Conservation (phyloP, 2,113 vertebrate species). For the Glareola pratincola region DNA sequence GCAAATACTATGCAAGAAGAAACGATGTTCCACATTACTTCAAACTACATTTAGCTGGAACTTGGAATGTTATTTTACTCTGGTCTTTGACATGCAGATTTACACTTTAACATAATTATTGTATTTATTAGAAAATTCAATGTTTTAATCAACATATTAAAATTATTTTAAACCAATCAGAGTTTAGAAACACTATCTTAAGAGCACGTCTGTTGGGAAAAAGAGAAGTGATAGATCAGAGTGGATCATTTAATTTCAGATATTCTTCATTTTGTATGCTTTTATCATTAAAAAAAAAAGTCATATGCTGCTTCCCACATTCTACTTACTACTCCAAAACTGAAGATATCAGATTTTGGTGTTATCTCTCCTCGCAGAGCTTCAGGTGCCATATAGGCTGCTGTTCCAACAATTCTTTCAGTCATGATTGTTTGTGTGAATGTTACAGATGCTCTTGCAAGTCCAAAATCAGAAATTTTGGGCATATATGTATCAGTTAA, state of each 20-base stretch:
- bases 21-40: background rate
- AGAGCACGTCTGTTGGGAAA: background rate
- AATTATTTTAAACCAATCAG: background rate
- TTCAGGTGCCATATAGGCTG: conserved; percentile 96
- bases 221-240: background rate
- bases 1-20: background rate
- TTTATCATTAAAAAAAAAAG: background rate
- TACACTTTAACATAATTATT: background rate
- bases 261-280: background rate
- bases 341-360: conserved; percentile 92
- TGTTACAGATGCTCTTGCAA: conserved; percentile 87
- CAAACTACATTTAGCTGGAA: background rate
- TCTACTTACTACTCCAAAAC: conserved; percentile 90
- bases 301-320: background rate
- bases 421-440: conserved; percentile 86
- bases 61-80: background rate
- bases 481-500: conserved; percentile 82
- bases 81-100: background rate
- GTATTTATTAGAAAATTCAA: background rate
- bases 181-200: background rate
- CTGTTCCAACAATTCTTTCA: conserved; percentile 90
- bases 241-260: background rate
- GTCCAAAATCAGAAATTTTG: conserved; percentile 96
- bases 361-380: conserved; percentile 93
- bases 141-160: background rate